These are phyloP conservation scores for Agonopterix alstromeriana DNA, from an alignment of 2,888 invertebrate genomes.

Conservation along the genomic window DNA sequence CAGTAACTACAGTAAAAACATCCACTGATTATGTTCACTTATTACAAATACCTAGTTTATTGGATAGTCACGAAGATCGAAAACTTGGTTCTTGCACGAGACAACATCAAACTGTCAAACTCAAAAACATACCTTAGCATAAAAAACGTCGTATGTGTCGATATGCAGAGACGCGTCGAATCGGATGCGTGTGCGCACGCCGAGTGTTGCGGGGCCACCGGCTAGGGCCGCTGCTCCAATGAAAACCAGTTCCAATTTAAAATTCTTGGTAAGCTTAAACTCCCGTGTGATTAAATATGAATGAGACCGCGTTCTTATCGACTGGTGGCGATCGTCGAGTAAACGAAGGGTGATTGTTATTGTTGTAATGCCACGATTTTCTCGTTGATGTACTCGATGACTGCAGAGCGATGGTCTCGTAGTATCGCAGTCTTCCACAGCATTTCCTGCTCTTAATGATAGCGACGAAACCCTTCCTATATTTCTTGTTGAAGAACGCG, in stretches of 20 bases:
- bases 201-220: constrained; percentile 12
- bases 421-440: constrained; percentile 89
- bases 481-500: constrained; percentile 96
- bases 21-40: constrained; percentile 30
- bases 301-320: constrained; percentile 69
- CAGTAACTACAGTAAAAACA: constrained; percentile 34
- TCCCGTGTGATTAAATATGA: constrained; percentile 85
- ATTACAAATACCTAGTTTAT: constrained; percentile 19
- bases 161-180: constrained; percentile 47
- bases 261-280: constrained; percentile 63
- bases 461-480: constrained; percentile 91
- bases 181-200: constrained; percentile 13
- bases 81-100: constrained; percentile 31
- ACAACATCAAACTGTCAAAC: constrained; percentile 61
- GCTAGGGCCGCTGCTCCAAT: constrained; percentile 30
- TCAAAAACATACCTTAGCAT: constrained; percentile 34
- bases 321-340: constrained; percentile 72
- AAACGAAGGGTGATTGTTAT: constrained; percentile 79
- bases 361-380: constrained; percentile 90
- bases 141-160: constrained; percentile 47
- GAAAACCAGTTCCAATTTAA: constrained; percentile 27
- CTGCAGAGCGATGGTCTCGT: constrained; percentile 90
- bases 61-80: constrained; percentile 14
- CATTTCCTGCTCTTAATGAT: constrained; percentile 91
- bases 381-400: constrained; percentile 91